Conservation (phyloP, 2,797 vertebrate genomes). For the Scarus forsteni region DNA sequence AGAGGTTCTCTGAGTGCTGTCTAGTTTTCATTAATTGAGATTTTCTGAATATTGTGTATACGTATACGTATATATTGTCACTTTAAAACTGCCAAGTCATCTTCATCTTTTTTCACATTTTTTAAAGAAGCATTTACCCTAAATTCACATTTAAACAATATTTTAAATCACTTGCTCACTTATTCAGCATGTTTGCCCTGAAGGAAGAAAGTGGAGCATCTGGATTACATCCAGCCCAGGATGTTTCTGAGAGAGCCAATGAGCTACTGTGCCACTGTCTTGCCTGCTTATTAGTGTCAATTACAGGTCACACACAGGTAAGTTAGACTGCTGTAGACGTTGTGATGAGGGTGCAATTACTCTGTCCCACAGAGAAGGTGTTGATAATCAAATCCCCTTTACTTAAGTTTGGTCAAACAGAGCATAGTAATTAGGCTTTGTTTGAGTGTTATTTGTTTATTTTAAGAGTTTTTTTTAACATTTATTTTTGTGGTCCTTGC, state of each 20-base stretch:
- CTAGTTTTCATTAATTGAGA: too few relatives aligned
- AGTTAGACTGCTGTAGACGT: slow-evolving; percentile 20
- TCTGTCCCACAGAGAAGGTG: slow-evolving; percentile 9
- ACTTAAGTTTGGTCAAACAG: background rate
- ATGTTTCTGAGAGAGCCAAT: slow-evolving; percentile 39
- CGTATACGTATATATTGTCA: too few relatives aligned
- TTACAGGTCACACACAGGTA: slow-evolving; percentile 39
- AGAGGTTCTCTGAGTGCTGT: too few relatives aligned
- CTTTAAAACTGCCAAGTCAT: background rate
- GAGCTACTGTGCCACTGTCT: slow-evolving; percentile 24
- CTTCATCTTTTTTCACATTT: background rate
- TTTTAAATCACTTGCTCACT: slow-evolving; percentile 5
- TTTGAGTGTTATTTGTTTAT: background rate
- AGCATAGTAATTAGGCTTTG: background rate
- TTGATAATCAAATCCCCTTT: slow-evolving; percentile 13
- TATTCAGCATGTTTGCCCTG: slow-evolving; percentile 12
- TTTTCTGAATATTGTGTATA: too few relatives aligned
- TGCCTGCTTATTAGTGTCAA: slow-evolving; percentile 47
- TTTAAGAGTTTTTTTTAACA: background rate
- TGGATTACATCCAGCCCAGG: slow-evolving; percentile 45
- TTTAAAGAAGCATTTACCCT: too few relatives aligned
- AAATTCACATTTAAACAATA: background rate
- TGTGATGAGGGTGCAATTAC: slow-evolving; percentile 37
- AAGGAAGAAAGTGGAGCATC: slow-evolving; percentile 38
- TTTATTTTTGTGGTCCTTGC: too few relatives aligned